Base-by-base conservation (phyloP, 2,113 vertebrate species). In the Picathartes gymnocephalus region DNA sequence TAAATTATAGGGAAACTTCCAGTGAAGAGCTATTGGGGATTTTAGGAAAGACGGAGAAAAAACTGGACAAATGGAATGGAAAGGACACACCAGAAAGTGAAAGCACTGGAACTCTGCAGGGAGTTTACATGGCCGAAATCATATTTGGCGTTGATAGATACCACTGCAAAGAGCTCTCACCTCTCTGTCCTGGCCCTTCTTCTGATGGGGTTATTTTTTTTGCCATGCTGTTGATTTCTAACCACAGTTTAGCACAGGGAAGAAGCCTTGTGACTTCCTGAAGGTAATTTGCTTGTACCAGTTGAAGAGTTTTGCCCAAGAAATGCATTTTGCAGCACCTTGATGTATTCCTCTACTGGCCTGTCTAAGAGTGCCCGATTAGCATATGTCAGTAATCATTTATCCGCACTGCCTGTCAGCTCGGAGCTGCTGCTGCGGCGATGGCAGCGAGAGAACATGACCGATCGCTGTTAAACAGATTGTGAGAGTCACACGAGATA, bases 401-500 rank as follows among this genome's bases (percentile, higher is more conserved):
- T 82, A 91, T 95, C 97, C 90, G 14, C 18, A 4, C 84, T 42
- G 88, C 95, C 97, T 93, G 44, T 97, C 97, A 97, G 97, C 94
- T 51, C 60, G 24, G 25, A 76, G 80, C 92, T 57, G 80, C 97
- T 73, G 68, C 96, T 64, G 81, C 33, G 10, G 85, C 50, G 90
- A 28, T 72, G 92, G 95, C 97, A 92, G 91, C 88, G 83, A 95
- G 91, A 89, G 96, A 98, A 97, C 97, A 93, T 72, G 93, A 95
- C 96, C 78, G 45, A 95, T 91, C 57, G 76, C 93, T 85, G 62
- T 96, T 96, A 91, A 93, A 97, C 98, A 98, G 98, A 97, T 97
- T 98, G 97, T 86, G 92, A 92, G 96, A 88, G 96, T 98, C 98
- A 98, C 97, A 98, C 97, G 77, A 97, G 97, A 98, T 97, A 97